A percentile compares a stretch with the other conserved stretches of the same genome.
phyloP scores from a whole-genome alignment of 2,797 vertebrate genomes.

The Nasua narica region DNA sequence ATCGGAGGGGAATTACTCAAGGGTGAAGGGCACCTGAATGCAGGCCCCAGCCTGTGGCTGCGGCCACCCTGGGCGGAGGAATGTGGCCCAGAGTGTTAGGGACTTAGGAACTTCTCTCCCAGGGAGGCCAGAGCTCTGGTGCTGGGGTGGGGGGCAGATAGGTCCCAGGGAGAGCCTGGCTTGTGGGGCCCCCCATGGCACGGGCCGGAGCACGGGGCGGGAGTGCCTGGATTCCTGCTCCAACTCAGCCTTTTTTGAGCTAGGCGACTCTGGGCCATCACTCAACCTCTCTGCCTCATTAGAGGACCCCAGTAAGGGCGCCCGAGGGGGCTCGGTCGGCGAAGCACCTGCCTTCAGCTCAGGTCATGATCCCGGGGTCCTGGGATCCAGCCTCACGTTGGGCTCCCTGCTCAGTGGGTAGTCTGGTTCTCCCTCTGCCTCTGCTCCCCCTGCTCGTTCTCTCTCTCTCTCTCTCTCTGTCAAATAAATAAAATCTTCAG shows the following conservation, averaged over 20 bases:
- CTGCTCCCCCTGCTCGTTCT: too few relatives aligned
- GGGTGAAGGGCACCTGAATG: neutral
- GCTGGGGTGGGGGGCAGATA: neutral
- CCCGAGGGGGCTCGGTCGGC: neutral
- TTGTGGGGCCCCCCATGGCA: fast-evolving
- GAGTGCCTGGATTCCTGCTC: neutral
- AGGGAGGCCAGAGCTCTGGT: neutral
- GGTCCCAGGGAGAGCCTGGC: neutral
- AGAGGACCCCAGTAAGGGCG: neutral
- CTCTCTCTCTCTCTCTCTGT: too few relatives aligned
- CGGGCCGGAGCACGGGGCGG: neutral
- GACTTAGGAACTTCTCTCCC: neutral
- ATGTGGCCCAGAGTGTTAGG: neutral
- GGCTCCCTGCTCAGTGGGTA: too few relatives aligned
- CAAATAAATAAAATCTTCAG: too few relatives aligned
- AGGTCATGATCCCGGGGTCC: neutral
- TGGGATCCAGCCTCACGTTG: neutral
- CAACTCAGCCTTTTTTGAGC: neutral
- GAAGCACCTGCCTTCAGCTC: neutral
- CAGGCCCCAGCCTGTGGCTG: neutral
- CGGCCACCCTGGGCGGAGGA: neutral
- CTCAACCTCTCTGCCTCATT: neutral
- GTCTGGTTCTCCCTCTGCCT: too few relatives aligned
- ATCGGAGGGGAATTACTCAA: neutral
- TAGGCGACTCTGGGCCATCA: neutral